A percentile compares a stretch with the other conserved stretches of the same genome.
Conservation (phyloP, 2,797 vertebrate species). For the Lacerta bilineata region DNA sequence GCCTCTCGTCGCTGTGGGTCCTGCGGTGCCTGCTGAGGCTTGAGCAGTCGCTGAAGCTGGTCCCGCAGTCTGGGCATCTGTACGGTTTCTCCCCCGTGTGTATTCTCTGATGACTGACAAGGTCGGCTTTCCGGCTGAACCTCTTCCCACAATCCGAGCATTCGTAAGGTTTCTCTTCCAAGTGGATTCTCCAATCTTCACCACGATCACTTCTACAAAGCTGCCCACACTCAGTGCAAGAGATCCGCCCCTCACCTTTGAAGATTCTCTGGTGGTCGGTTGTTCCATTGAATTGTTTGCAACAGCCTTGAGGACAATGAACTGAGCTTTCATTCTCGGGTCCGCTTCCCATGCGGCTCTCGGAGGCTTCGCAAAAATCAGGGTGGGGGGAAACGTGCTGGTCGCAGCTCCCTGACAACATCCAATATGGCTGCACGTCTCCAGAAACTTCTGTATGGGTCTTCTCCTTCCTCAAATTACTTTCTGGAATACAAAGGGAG, state of each 20-base stretch:
- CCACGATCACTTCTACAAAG: background rate
- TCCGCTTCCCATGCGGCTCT: background rate
- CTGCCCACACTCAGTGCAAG: background rate
- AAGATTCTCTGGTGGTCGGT: background rate
- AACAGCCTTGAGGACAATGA: background rate
- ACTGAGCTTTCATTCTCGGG: background rate
- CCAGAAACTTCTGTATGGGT: background rate
- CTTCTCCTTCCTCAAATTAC: background rate
- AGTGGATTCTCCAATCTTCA: slow-evolving; percentile 12
- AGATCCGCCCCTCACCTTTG: background rate
- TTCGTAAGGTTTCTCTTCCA: slow-evolving; percentile 29
- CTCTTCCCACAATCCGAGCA: slow-evolving; percentile 15
- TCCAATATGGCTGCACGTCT: background rate
- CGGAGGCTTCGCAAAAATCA: background rate
- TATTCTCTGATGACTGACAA: background rate
- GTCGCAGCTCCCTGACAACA: background rate
- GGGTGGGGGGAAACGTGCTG: background rate
- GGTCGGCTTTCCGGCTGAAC: slow-evolving; percentile 7
- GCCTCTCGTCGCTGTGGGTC: slow-evolving; percentile 56
- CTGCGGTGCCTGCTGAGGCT: slow-evolving; percentile 78
- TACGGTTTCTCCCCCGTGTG: slow-evolving; percentile 44
- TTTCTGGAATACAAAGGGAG: background rate
- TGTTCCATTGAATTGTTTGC: background rate
- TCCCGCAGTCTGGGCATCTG: slow-evolving; percentile 72
- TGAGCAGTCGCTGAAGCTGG: slow-evolving; percentile 76